A percentile compares a stretch with the other conserved stretches of the same genome.
Conservation (phyloP, 2,888 invertebrate genomes). For the Sialis fuliginosa region DNA sequence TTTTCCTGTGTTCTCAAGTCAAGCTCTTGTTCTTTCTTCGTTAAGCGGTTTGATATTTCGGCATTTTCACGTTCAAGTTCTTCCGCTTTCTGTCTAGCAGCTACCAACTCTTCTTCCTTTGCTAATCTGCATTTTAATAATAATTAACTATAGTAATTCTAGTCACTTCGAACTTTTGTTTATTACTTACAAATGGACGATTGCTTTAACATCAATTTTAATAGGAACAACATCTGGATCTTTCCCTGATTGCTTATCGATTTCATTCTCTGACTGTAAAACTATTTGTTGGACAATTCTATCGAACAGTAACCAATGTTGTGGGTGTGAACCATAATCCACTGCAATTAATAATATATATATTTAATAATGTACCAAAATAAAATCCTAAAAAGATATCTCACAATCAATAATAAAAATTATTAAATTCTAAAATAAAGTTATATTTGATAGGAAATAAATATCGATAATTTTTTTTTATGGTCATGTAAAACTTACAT, state of each 20-base stretch:
- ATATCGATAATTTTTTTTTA: not conserved
- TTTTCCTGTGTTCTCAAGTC: constrained; percentile 81
- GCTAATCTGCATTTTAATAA: constrained; percentile 34
- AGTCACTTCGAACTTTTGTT: not conserved
- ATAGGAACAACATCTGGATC: constrained; percentile 77
- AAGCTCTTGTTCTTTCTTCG: constrained; percentile 84
- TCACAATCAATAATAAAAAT: not conserved
- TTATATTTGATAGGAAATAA: not conserved
- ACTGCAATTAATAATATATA: constrained; percentile 30
- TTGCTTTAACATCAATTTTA: constrained; percentile 78
- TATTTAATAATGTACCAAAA: not conserved
- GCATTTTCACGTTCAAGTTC: constrained; percentile 77
- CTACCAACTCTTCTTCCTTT: constrained; percentile 82
- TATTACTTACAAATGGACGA: constrained; percentile 48
- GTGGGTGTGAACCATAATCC: constrained; percentile 72
- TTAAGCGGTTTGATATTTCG: constrained; percentile 69
- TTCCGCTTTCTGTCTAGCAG: constrained; percentile 71
- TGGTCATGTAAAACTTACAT: constrained; percentile 31
- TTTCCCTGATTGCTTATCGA: constrained; percentile 24
- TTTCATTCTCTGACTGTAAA: constrained; percentile 48
- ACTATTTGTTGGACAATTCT: constrained; percentile 88
- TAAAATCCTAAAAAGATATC: not conserved
- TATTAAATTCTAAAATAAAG: not conserved
- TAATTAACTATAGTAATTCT: not conserved
- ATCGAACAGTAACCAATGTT: constrained; percentile 89